Base-by-base conservation (phyloP, 1,140 invertebrate species). In the Drosophila repleta region DNA sequence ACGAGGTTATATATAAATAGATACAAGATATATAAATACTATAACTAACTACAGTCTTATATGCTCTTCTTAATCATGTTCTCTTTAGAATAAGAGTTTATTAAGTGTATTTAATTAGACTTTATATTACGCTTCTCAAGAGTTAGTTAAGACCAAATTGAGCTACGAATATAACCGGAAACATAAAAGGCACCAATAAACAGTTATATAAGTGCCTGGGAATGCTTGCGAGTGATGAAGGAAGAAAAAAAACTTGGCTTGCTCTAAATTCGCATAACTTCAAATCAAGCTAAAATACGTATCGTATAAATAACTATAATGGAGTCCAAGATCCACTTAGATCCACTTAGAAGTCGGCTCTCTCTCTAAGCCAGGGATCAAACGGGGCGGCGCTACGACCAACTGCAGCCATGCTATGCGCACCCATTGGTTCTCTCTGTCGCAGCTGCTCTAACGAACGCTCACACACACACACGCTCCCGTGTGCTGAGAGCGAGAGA, bases 351-450 rank as follows among this genome's bases (percentile, higher is more conserved):
- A 46, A 77, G 51, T 11, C 41, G 49, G 21, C 55, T 29, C 39
- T 17, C 55, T 29, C 39, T 17, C 10, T 26, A n/a, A 11, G 15
- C 13, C 24, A 11, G 20, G 21, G 69, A 55, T 57, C 43, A 35
- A 74, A 37, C 26, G 49, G 48, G 82, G 82, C 83, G 82, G 83
- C 70, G 82, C 79, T 57, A 76, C 48, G 4, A 32, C 6, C 75
- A 87, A 88, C 67, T 82, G 78, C 82, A 87, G 82, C 83, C 82
- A 85, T 85, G 67, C 78, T 74, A 64, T 51, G 68, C 46, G 52
- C 58, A 80, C 35, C 66, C 65, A 68, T 84, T 73, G 73, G 78
- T 71, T 69, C 74, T 58, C 66, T 67, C 37, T 61, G 46, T 8
- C 60, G n/a, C 45, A 48, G 21, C 74, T 85, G 61, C 80, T 84